Percentiles rank a stretch among this genome's conserved stretches.
These are phyloP conservation scores for Drosophila athabasca DNA, from an alignment of 1,140 invertebrate genomes.

Conservation along the genomic window DNA sequence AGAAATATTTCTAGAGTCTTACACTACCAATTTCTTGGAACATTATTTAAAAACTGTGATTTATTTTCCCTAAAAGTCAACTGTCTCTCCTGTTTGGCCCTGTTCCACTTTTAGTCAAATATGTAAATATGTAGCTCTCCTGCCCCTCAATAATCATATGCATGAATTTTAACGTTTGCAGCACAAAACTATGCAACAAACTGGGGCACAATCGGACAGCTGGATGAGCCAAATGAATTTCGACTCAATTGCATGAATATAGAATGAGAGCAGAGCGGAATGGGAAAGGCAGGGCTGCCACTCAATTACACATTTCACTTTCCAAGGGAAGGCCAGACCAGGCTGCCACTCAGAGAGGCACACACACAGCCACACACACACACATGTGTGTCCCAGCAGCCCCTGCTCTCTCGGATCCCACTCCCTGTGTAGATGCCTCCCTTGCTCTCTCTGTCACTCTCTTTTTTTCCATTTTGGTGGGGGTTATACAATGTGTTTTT, in stretches of 20 bases:
- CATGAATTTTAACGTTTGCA: conserved; percentile 19
- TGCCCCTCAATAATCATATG: conserved; percentile 26
- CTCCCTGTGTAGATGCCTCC: not conserved
- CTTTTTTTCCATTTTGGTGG: conserved; percentile 4
- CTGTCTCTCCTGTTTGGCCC: too few species aligned
- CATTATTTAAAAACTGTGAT: too few species aligned
- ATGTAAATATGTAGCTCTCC: too few species aligned
- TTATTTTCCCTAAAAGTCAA: too few species aligned
- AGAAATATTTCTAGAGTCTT: too few species aligned
- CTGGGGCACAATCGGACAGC: not conserved
- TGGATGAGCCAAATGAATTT: conserved; percentile 32
- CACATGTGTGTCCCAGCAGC: conserved; percentile 28
- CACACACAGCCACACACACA: conserved; percentile 27
- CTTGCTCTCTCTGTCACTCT: conserved; percentile 11
- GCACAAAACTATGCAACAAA: conserved; percentile 71
- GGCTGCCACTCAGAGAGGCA: conserved; percentile 42
- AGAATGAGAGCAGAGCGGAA: conserved; percentile 40
- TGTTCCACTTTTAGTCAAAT: too few species aligned
- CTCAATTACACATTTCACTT: conserved; percentile 77
- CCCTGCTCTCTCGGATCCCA: conserved; percentile 1
- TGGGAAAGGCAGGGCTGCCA: not conserved
- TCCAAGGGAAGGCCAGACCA: conserved; percentile 64
- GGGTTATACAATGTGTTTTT: conserved; percentile 66
- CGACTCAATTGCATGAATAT: conserved; percentile 68
- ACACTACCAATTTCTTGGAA: too few species aligned